Evolutionary conservation across 2,888 invertebrate species (phyloP), one percentile per base, ranked within the genome.

Genomic region (Lepeophtheirus nordmannii): DNA sequence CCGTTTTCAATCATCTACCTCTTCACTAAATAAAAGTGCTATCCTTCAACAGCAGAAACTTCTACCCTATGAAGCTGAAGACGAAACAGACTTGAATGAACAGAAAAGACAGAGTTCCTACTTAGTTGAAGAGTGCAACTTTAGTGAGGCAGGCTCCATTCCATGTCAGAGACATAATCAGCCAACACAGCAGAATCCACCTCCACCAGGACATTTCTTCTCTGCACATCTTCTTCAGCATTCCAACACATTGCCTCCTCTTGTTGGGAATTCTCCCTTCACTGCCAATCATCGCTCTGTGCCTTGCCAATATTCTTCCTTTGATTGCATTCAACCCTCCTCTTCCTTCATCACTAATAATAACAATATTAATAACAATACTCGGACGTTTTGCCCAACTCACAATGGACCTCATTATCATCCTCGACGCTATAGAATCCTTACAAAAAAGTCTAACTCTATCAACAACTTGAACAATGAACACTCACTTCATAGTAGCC

Each of bases 221-320:
- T 17, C 14, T 46, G 53, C 53, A 46, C 17, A 14, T 46, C 53
- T 46, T 17, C 53, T 46, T 17, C 53, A 17, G 8, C n/a, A 46
- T 46, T 30, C 30, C 30, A 30, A 30, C 30, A 30, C 3, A 30
- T 30, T 30, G 30, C 30, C 30, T 30, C 30, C 30, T 30, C 30
- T 30, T 30, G 30, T 30, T 30, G 30, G 30, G 30, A 30, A 30
- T 30, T 7, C 30, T 7, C 53, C n/a, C 53, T 17, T 5, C 53
- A 46, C 53, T 46, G 53, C 53, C 53, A 8, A 46, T 17, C 53
- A 46, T 46, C n/a, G 14, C 53, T 46, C 53, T 17, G 53, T 46
- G 53, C 53, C 53, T 46, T 46, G 53, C 53, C 53, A 46, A 46
- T 46, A n/a, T 17, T 46, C 53, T 17, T 46, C 53, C 5, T 46